A percentile compares a stretch with the other conserved stretches of the same genome.
Conservation (phyloP, 2,888 invertebrate species). For the Orthosia cruda region DNA sequence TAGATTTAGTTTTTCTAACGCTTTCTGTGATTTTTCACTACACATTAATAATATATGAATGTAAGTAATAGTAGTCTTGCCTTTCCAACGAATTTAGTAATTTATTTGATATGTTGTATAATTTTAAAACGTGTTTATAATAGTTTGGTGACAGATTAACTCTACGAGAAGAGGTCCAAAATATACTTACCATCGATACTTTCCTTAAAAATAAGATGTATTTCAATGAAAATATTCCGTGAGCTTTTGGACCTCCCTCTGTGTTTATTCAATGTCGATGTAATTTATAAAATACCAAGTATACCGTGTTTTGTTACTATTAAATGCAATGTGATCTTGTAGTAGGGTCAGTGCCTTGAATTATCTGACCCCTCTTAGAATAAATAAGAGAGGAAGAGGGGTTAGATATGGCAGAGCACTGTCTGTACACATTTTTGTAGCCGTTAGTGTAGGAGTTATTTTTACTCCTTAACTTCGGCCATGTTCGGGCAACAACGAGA, state of each 20-base stretch:
- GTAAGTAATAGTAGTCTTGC: conserved; percentile 80
- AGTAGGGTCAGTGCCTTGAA: too few species aligned
- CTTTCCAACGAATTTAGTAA: conserved; percentile 88
- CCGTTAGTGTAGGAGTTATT: background rate
- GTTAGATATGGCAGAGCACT: too few species aligned
- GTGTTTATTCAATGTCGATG: background rate
- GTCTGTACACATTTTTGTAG: background rate
- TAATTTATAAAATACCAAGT: background rate
- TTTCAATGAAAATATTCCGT: too few species aligned
- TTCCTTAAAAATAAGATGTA: too few species aligned
- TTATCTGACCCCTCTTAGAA: too few species aligned
- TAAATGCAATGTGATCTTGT: background rate
- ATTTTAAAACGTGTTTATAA: conserved; percentile 54
- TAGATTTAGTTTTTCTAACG: conserved; percentile 75
- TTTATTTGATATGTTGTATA: conserved; percentile 70
- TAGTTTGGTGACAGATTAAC: conserved; percentile 21
- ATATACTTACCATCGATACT: too few species aligned
- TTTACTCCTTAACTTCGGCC: background rate
- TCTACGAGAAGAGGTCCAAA: too few species aligned
- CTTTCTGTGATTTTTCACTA: conserved; percentile 80
- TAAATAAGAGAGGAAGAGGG: too few species aligned
- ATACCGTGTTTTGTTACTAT: background rate
- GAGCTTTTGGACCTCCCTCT: too few species aligned
- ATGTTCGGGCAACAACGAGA: background rate
- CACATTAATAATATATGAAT: conserved; percentile 66